Percentiles rank a stretch among this genome's conserved stretches.
These are phyloP conservation scores for Junonia oenone DNA, from an alignment of 2,888 invertebrate genomes.

Conservation along the genomic window DNA sequence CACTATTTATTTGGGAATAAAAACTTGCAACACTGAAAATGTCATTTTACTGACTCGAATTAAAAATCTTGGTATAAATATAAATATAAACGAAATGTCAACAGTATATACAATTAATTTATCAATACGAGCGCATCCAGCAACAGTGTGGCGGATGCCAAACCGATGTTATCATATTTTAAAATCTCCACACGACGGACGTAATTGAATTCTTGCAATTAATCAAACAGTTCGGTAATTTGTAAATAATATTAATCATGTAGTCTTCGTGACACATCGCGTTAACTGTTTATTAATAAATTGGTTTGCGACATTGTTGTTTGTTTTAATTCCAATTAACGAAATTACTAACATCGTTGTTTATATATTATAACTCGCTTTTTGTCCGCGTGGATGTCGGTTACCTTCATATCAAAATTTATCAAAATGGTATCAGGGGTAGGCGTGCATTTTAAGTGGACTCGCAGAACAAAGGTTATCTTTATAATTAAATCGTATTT, in stretches of 20 bases:
- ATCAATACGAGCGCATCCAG: not conserved
- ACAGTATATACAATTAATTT: not conserved
- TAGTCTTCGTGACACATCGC: not conserved
- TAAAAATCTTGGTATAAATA: too few relatives aligned
- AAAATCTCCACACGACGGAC: constrained; percentile 1
- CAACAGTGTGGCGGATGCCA: not conserved
- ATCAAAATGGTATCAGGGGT: too few relatives aligned
- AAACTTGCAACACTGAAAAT: too few relatives aligned
- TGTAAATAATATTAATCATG: constrained; percentile 12
- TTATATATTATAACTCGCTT: not conserved
- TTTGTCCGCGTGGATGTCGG: too few relatives aligned
- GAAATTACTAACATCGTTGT: not conserved
- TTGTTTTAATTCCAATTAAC: not conserved
- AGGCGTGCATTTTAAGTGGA: too few relatives aligned
- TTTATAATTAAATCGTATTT: too few relatives aligned
- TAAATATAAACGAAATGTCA: not conserved
- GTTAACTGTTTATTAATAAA: constrained; percentile 16
- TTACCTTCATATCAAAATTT: too few relatives aligned
- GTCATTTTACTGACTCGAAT: too few relatives aligned
- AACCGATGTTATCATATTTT: not conserved
- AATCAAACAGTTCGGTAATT: constrained; percentile 4
- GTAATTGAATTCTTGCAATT: constrained; percentile 16
- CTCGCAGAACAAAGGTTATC: too few relatives aligned
- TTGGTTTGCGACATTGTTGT: constrained; percentile 13
- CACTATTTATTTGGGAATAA: too few relatives aligned